phyloP scores from a whole-genome alignment of 2,113 vertebrate genomes.

The Corapipo altera region DNA sequence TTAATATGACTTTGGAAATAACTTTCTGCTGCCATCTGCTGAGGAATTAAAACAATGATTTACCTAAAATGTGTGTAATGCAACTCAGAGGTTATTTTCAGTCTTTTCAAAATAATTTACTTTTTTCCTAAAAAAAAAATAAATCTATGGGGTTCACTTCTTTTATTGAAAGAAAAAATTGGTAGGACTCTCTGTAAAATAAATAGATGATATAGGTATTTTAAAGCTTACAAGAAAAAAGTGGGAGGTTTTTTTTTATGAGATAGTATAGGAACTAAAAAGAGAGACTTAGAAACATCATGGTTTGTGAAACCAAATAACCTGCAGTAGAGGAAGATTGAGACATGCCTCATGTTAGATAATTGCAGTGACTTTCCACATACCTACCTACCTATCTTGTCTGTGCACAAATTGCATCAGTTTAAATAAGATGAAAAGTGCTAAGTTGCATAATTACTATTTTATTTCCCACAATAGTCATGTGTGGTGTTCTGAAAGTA shows the following conservation, averaged over 20 bases:
- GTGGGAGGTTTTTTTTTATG: not conserved
- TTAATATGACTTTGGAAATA: not conserved
- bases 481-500: not conserved
- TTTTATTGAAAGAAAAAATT: not conserved
- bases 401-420: not conserved
- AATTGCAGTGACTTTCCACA: not conserved
- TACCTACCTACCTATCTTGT: not conserved
- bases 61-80: not conserved
- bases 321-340: not conserved
- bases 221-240: not conserved
- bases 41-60: conserved; percentile 7
- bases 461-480: not conserved
- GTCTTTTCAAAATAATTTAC: not conserved
- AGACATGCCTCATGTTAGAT: not conserved
- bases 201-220: not conserved
- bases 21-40: conserved; percentile 47
- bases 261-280: not conserved
- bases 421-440: not conserved
- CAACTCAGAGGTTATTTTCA: not conserved
- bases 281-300: not conserved
- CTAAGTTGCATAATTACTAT: not conserved
- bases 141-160: not conserved
- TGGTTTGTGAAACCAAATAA: not conserved
- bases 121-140: not conserved
- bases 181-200: not conserved